phyloP scores from a whole-genome alignment of 2,797 vertebrate genomes.

The Cossypha heuglini region DNA sequence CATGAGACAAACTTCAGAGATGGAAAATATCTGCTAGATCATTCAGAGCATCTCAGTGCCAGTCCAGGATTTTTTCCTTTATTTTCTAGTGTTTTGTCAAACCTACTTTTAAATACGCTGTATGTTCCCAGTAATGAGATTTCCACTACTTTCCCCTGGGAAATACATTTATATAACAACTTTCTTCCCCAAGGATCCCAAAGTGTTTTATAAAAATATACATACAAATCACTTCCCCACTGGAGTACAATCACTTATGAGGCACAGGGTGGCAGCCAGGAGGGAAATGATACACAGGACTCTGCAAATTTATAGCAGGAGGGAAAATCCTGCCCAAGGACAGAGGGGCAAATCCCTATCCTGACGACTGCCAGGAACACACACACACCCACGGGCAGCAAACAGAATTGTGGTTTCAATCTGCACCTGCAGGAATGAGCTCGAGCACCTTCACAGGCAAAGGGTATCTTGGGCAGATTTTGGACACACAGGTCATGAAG shows the following conservation, averaged over 20 bases:
- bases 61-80: slow-evolving; percentile 57
- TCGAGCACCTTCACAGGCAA: neutral
- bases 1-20: slow-evolving; percentile 27
- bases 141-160: slow-evolving; percentile 61
- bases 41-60: slow-evolving; percentile 39
- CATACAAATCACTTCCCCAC: slow-evolving; percentile 67
- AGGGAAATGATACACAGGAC: slow-evolving; percentile 45
- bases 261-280: slow-evolving; percentile 55
- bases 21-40: slow-evolving; percentile 64
- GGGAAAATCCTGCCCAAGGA: slow-evolving; percentile 55
- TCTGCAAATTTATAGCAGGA: slow-evolving; percentile 43
- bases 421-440: neutral
- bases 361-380: neutral
- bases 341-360: slow-evolving; percentile 30
- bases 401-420: neutral
- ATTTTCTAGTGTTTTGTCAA: slow-evolving; percentile 66
- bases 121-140: slow-evolving; percentile 68
- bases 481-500: accelerated
- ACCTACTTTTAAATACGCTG: slow-evolving; percentile 60
- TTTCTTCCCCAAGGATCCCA: slow-evolving; percentile 61
- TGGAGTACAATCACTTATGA: slow-evolving; percentile 59
- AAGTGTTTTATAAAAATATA: slow-evolving; percentile 70
- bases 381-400: neutral
- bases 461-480: neutral
- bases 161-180: slow-evolving; percentile 72